Conservation (phyloP, 2,797 vertebrate genomes). For the Peromyscus aztecus region DNA sequence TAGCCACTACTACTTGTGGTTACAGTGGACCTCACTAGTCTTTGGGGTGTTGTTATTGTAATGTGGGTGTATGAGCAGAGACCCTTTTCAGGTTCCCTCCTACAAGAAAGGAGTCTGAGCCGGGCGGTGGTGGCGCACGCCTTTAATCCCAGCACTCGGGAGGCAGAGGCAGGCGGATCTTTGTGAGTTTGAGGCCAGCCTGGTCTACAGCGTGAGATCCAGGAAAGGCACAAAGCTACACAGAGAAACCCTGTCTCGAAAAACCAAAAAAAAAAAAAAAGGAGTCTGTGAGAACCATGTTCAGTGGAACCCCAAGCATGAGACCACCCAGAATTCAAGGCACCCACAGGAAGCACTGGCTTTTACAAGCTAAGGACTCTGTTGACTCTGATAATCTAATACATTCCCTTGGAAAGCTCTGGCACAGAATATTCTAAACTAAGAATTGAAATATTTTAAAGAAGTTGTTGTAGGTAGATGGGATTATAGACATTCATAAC, state of each 20-base stretch:
- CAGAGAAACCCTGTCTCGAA: no score
- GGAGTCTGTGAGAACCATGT: background rate
- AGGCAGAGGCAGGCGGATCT: no score
- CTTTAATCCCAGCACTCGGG: no score
- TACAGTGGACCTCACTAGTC: background rate
- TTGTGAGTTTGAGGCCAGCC: no score
- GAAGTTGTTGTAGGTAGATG: background rate
- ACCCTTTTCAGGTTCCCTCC: background rate
- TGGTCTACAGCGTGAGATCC: no score
- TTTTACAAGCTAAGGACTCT: background rate
- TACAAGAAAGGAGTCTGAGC: background rate
- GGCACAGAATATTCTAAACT: constrained; percentile 1
- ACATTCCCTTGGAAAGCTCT: background rate
- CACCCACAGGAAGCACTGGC: background rate
- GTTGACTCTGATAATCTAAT: constrained; percentile 28
- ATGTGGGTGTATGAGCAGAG: background rate
- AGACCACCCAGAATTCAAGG: background rate
- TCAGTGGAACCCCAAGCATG: background rate
- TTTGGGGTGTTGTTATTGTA: background rate
- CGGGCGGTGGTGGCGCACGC: no score
- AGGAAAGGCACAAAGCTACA: no score
- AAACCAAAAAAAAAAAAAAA: no score
- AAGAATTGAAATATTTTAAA: background rate
- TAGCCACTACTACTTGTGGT: background rate
- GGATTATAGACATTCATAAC: background rate